A percentile compares a stretch with the other conserved stretches of the same genome.
phyloP scores from a whole-genome alignment of 2,888 invertebrate species.

The Melinaea menophilus region DNA sequence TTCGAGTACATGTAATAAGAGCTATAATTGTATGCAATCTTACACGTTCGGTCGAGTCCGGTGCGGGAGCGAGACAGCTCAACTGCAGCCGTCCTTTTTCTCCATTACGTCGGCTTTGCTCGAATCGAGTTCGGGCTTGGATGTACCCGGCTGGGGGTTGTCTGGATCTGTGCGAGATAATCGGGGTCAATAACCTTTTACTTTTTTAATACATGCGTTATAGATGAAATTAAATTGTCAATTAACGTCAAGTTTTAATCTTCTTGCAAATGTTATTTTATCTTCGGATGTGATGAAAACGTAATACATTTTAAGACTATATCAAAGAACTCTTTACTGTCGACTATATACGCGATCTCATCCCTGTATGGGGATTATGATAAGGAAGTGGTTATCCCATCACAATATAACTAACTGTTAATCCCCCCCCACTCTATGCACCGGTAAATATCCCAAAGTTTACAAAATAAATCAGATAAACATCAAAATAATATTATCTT shows the following conservation, averaged over 20 bases:
- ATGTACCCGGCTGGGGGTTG: constrained; percentile 53
- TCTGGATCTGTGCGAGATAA: constrained; percentile 48
- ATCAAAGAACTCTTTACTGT: not conserved
- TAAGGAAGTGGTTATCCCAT: too few relatives aligned
- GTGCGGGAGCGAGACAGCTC: constrained; percentile 53
- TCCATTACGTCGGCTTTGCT: constrained; percentile 46
- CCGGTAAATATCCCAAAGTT: not conserved
- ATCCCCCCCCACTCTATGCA: too few relatives aligned
- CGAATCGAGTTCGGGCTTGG: constrained; percentile 48
- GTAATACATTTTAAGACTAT: too few relatives aligned
- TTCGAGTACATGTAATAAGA: constrained; percentile 25
- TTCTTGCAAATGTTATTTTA: too few relatives aligned
- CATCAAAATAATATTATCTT: not conserved
- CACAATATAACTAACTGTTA: too few relatives aligned
- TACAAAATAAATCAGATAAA: not conserved
- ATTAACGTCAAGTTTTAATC: too few relatives aligned
- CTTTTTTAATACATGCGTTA: not conserved
- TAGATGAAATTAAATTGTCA: too few relatives aligned
- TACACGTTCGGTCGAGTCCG: constrained; percentile 72
- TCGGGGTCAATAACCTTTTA: not conserved
- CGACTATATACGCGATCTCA: too few relatives aligned
- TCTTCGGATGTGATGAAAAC: too few relatives aligned
- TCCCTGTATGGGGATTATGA: too few relatives aligned
- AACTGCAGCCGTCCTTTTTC: constrained; percentile 62
- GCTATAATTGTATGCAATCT: constrained; percentile 44